phyloP scores from a whole-genome alignment of 2,113 vertebrate genomes.

The Lynx canadensis region DNA sequence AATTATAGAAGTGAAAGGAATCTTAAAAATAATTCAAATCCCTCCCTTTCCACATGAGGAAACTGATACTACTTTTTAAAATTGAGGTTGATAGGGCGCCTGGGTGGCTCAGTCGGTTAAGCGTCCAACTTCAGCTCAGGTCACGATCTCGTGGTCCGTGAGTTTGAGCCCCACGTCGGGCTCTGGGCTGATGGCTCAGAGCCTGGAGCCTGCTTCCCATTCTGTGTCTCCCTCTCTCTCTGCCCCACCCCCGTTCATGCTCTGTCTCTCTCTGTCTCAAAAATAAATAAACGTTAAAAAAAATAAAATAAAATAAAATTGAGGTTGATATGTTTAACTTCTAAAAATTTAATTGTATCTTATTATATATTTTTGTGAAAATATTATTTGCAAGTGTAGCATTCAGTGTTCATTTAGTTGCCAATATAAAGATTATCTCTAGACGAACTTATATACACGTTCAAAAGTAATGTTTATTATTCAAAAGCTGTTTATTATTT shows the following conservation, averaged over 20 bases:
- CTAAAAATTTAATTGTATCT: conserved; percentile 5
- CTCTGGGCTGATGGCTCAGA: too few relatives aligned
- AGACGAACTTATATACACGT: neutral
- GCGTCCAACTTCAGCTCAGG: too few relatives aligned
- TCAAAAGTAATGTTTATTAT: neutral
- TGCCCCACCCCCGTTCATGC: too few relatives aligned
- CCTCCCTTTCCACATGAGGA: neutral
- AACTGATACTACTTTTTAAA: neutral
- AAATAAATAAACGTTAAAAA: too few relatives aligned
- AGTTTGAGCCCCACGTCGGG: too few relatives aligned
- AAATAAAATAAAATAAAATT: neutral
- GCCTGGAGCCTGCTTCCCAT: too few relatives aligned
- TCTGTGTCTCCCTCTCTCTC: too few relatives aligned
- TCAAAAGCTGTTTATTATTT: neutral
- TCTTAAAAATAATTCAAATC: conserved; percentile 27
- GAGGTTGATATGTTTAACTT: neutral
- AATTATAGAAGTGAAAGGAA: conserved; percentile 1
- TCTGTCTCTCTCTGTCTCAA: too few relatives aligned
- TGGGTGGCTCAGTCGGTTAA: too few relatives aligned
- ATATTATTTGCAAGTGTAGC: neutral
- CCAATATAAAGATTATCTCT: conserved; percentile 28
- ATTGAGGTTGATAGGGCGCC: neutral
- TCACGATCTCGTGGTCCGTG: too few relatives aligned
- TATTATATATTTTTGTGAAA: conserved; percentile 29
- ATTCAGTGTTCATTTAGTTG: conserved; percentile 9